phyloP scores from a whole-genome alignment of 2,888 invertebrate genomes.

The Amblyjoppa proteus region DNA sequence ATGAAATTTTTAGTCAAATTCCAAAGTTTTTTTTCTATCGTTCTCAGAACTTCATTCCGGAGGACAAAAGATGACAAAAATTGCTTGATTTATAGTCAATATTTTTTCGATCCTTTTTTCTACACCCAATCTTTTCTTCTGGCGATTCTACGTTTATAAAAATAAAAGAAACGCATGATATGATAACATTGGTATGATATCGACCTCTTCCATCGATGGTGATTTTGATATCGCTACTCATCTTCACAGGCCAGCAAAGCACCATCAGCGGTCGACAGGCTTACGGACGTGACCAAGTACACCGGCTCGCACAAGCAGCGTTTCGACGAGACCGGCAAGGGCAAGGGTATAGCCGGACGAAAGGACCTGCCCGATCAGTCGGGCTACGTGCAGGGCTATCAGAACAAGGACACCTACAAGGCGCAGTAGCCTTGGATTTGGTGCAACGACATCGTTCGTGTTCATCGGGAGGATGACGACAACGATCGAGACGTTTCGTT shows the following conservation, averaged over 20 bases:
- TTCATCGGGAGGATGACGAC: slow-evolving; percentile 47
- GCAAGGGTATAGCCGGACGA: slow-evolving; percentile 94
- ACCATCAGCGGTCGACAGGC: slow-evolving; percentile 88
- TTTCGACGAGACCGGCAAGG: slow-evolving; percentile 94
- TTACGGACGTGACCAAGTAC: slow-evolving; percentile 95
- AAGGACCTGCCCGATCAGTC: slow-evolving; percentile 91
- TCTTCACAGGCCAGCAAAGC: slow-evolving; percentile 84
- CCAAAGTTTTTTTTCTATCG: slow-evolving; percentile 11
- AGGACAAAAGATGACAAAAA: background rate
- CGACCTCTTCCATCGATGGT: slow-evolving; percentile 2
- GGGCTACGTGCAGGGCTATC: slow-evolving; percentile 94
- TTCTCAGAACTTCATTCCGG: background rate
- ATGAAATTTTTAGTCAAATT: slow-evolving; percentile 11
- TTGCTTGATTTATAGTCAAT: background rate
- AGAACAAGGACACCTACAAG: slow-evolving; percentile 92
- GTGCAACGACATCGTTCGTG: slow-evolving; percentile 27
- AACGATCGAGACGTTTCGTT: slow-evolving; percentile 7
- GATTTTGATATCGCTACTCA: slow-evolving; percentile 78
- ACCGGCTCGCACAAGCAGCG: slow-evolving; percentile 95
- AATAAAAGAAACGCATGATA: too few relatives aligned
- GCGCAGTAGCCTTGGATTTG: slow-evolving; percentile 61
- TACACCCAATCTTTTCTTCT: too few relatives aligned
- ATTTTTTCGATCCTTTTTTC: background rate
- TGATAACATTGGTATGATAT: too few relatives aligned
- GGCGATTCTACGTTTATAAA: too few relatives aligned